Base-by-base conservation (phyloP, 2,888 invertebrate species). In the Lysandra bellargus region DNA sequence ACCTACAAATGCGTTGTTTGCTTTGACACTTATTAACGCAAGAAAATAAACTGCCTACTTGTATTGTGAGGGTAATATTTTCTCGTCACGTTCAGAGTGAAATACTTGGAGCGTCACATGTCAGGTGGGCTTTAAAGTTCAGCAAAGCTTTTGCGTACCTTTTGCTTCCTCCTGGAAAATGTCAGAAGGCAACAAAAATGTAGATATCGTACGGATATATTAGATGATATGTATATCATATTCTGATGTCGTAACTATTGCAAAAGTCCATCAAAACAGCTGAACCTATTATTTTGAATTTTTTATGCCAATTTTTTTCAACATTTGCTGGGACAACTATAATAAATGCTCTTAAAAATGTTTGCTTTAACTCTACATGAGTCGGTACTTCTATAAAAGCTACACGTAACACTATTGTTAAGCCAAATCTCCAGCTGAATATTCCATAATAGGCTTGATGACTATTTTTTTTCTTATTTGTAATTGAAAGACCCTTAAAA, bases 1-100 rank as follows among this genome's bases (percentile, higher is more conserved):
- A 33, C 69, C 14, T 33, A 69, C 69, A 69, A 69, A 69, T 69
- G 33, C 33, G 12, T 37, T 37, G 69, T 69, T 69, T 69, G 37
- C 69, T 14, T 37, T 37, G 33, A 37, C 33, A 69, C 33, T 14
- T 69, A 69, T 64, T 64, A 64, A 64, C 1, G 30, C 33, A 69
- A 37, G 69, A 69, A 37, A 37, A 69, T 37, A 69, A 37, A 69
- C 33, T 69, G 69, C 69, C 69, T 37, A 4, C 37, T 69, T 33
- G 37, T 69, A 14, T 69, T 69, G 69, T 69, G 33, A 69, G 69
- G 69, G 69, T 14, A 33, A 69, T 69, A 69, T 37, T 69, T 69
- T 33, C 69, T 17, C 4, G 69, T 69, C 69, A 37, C 33, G 4
- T 69, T 17, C 33, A 33, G 5, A 6, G 69, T 37, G 49, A 64